Evolutionary conservation across 2,113 vertebrate genomes (phyloP).

Genomic region (Labeo catla): DNA sequence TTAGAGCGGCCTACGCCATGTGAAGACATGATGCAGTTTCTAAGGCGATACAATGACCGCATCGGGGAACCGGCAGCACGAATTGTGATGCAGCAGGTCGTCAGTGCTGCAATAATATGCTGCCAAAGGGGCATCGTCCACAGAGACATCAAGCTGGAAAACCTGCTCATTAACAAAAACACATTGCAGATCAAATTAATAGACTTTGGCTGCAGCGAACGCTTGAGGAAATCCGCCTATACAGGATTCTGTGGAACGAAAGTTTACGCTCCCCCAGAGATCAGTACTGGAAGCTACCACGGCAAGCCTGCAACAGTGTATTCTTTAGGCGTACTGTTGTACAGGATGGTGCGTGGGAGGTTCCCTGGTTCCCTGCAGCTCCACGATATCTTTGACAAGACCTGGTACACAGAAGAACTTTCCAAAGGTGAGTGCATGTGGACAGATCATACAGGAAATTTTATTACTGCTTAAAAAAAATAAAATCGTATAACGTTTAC

Average conservation of each 20-base stretch:
- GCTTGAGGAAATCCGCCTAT: not conserved
- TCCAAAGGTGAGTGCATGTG: not conserved
- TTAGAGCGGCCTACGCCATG: not conserved
- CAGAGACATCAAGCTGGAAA: conserved; percentile 5
- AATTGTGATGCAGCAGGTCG: not conserved
- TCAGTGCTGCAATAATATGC: not conserved
- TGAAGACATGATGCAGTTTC: accelerated
- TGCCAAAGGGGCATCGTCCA: not conserved
- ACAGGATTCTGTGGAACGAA: not conserved
- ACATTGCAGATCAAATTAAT: not conserved
- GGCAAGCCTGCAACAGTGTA: not conserved
- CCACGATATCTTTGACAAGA: not conserved
- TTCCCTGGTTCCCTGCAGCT: not conserved
- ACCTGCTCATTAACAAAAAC: not conserved
- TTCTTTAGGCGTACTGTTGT: not conserved
- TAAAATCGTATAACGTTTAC: not conserved
- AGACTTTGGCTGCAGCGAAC: not conserved
- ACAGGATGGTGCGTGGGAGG: not conserved
- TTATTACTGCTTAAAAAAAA: not conserved
- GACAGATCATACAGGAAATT: not conserved
- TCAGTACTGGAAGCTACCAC: not conserved
- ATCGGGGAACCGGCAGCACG: not conserved
- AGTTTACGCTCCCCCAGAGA: not conserved
- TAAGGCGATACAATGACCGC: not conserved
- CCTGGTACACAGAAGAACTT: not conserved